Evolutionary conservation across 2,888 invertebrate genomes (phyloP), one percentile per base, ranked within the genome.

Genomic region (Dasysyrphus albostriatus): DNA sequence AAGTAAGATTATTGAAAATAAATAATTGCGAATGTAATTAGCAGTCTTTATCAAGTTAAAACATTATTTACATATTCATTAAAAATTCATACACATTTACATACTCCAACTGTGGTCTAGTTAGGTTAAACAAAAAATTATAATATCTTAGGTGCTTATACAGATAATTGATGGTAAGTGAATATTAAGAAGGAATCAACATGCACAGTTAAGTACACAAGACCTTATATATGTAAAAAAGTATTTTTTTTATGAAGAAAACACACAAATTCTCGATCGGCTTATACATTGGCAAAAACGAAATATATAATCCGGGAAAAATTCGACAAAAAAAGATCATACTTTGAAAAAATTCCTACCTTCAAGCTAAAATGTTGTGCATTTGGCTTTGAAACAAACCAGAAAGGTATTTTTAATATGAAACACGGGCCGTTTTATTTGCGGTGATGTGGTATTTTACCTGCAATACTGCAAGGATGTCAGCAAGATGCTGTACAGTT

Each of bases 71-170:
- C 44, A 44, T 47, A 63, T 63, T 63, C 29, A 63, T 44, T 29
- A 3, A 24, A 63, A 63, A 34, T 49, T 1, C 47, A 44, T 44
- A 44, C 4, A 39, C n/a, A 54, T 14, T n/a, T 5, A 24, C 5
- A 61, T 63, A 44, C 44, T 63, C 63, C 29, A 63, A 44, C 44
- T 63, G 63, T 63, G 44, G 44, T 63, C 29, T 63, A 63, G 61
- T 4, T 63, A 44, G 24, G 24, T n/a, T 44, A 16, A 63, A n/a
- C 12, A 39, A 16, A 39, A 3, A 1, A 39, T 39, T 12, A 42
- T 42, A 39, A 61, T 59, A 37, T 42, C 6, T 6, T 42, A 61
- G 61, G 61, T 24, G 39, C 19, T 42, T 42, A 24, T 14, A 37
- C 16, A 12, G 24, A 63, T 63, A 10, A 42, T 29, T 63, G 29